Conservation (phyloP, 2,797 vertebrate genomes). For the Vespertilio murinus region DNA sequence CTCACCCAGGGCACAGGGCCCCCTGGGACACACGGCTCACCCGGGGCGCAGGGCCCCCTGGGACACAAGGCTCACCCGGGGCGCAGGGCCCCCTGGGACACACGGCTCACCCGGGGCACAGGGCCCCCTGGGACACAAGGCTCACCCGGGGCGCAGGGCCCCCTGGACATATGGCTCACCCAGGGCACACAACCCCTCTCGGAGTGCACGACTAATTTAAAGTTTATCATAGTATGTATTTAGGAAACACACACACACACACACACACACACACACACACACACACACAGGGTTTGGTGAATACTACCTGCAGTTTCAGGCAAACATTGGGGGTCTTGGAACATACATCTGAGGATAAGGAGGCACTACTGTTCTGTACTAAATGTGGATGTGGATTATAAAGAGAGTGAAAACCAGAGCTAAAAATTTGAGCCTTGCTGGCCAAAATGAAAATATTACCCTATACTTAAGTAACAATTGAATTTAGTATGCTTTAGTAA, state of each 20-base stretch:
- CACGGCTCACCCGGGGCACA: no score
- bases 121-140: no score
- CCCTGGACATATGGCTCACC: no score
- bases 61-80: no score
- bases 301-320: background rate
- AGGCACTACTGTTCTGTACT: background rate
- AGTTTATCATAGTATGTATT: background rate
- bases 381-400: background rate
- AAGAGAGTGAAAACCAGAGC: background rate
- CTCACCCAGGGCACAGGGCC: no score
- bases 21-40: no score
- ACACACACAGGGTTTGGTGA: background rate
- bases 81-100: no score
- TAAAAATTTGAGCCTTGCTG: background rate
- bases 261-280: background rate
- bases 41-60: no score
- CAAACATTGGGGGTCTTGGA: background rate
- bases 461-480: slow-evolving; percentile 7
- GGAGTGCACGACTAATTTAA: background rate
- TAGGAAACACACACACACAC: background rate
- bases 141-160: no score
- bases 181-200: no score
- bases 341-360: background rate
- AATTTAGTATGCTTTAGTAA: slow-evolving; percentile 14
- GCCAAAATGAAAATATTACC: slow-evolving; percentile 27